A percentile compares a stretch with the other conserved stretches of the same genome.
Conservation (phyloP, 2,113 vertebrate species). For the Oncorhynchus clarkii region DNA sequence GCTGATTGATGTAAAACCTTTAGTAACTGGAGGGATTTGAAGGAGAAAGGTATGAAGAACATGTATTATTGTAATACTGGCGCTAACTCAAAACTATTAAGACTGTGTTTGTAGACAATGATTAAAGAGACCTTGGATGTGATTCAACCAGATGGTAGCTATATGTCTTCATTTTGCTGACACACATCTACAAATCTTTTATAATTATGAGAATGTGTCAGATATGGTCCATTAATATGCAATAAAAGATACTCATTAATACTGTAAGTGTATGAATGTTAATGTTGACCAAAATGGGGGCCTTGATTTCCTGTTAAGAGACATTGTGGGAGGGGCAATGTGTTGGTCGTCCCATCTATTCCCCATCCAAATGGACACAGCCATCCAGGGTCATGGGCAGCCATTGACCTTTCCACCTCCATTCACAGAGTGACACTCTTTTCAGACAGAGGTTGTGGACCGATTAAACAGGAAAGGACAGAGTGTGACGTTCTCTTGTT, state of each 20-base stretch:
- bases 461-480: conserved; percentile 58
- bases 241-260: background rate
- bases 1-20: background rate
- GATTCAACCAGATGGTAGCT: background rate
- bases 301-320: background rate
- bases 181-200: background rate
- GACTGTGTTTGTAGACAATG: background rate
- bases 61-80: no score
- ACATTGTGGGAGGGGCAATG: background rate
- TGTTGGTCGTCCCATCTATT: conserved; percentile 35
- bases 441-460: conserved; percentile 35
- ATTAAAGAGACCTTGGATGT: background rate
- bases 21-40: background rate
- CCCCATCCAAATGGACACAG: conserved; percentile 38
- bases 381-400: conserved; percentile 55
- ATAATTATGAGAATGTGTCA: background rate
- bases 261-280: background rate
- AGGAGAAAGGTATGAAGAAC: background rate
- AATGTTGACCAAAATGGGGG: no score
- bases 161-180: background rate
- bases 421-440: conserved; percentile 42
- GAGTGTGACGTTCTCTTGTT: conserved; percentile 45
- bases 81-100: no score
- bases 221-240: background rate
- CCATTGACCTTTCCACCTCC: conserved; percentile 57